Conservation (phyloP, 2,888 invertebrate genomes). For the Trypoxylon attenuatum region DNA sequence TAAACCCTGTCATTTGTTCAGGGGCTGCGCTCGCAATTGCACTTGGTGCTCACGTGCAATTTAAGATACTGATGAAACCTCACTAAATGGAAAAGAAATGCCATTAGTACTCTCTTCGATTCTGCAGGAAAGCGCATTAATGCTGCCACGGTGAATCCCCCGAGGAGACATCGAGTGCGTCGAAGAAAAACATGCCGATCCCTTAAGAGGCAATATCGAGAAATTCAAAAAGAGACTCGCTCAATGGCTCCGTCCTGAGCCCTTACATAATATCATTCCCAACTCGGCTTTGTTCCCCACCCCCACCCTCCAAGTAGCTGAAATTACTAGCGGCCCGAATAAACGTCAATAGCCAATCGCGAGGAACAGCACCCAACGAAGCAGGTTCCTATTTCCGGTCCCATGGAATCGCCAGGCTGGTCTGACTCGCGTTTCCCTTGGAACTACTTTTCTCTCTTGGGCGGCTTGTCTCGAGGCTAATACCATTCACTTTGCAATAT, state of each 20-base stretch:
- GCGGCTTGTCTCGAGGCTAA: slow-evolving; percentile 41
- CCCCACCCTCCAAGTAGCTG: slow-evolving; percentile 23
- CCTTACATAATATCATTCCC: slow-evolving; percentile 43
- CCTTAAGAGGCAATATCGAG: slow-evolving; percentile 17
- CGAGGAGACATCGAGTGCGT: too few relatives aligned
- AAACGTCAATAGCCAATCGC: slow-evolving; percentile 43
- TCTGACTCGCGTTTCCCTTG: slow-evolving; percentile 7
- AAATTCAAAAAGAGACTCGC: slow-evolving; percentile 35
- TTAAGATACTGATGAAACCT: too few relatives aligned
- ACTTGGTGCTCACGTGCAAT: too few relatives aligned
- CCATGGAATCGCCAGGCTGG: not conserved
- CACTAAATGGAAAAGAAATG: not conserved
- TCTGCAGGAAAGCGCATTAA: too few relatives aligned
- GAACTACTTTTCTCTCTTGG: slow-evolving; percentile 44
- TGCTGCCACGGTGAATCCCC: too few relatives aligned
- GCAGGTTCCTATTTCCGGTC: slow-evolving; percentile 22
- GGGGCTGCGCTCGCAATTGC: too few relatives aligned
- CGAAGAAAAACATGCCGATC: slow-evolving; percentile 1
- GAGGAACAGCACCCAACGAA: slow-evolving; percentile 49
- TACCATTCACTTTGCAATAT: slow-evolving; percentile 38
- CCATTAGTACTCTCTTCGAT: too few relatives aligned
- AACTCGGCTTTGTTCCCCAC: slow-evolving; percentile 28
- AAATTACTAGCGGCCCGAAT: slow-evolving; percentile 28
- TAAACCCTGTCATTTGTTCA: too few relatives aligned
- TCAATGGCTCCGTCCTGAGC: slow-evolving; percentile 26